Base-by-base conservation (phyloP, 2,113 vertebrate genomes). In the Paramormyrops kingsleyae region DNA sequence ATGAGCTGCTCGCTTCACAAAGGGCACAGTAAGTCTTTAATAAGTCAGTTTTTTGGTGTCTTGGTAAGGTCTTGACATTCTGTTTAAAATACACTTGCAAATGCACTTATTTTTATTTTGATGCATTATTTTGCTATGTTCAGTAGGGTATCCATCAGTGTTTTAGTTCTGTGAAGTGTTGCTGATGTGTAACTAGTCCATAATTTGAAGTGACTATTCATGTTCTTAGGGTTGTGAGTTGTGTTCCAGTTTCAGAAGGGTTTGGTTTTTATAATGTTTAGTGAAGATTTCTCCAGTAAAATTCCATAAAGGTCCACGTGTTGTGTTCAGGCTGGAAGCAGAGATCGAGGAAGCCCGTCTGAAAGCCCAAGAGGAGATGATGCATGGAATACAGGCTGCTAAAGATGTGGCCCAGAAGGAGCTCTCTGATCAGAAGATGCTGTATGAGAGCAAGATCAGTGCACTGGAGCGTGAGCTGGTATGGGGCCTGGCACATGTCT, bases 351-450 rank as follows among this genome's bases (percentile, higher is more conserved):
- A 97, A 89, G 98, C 98, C 9, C 96, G 96, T 21, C 89, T 99
- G 90, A 97, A 97, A 91, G 98, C 97, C 7, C 98, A 98, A 93
- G 95, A 98, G 91, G 99, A 99, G 93, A 98, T 99, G 98, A 98
- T 99, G 94, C 97, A 97, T 47, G 97, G 97, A 74, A 97, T 99
- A 91, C 97, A 98, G 89, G 96, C 99, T 91, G 99, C 97, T 0
- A 97, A 97, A 93, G 97, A 99, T 88, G 95, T 99, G 96, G 97
- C 98, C 52, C 97, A 97, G 50, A 97, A 97, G 90, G 97, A 99
- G 74, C 95, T 99, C 2, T 94, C 87, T 21, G 96, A 96, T 44
- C 99, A 99, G 90, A 98, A 95, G 93, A 92, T 93, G 53, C 95
- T 93, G 0, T 99, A 98, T 89, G 98, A 99, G 91, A 94, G 93